Evolutionary conservation across 2,888 invertebrate genomes (phyloP), one percentile per base, ranked within the genome.

Genomic region (Temnothorax rugatulus): DNA sequence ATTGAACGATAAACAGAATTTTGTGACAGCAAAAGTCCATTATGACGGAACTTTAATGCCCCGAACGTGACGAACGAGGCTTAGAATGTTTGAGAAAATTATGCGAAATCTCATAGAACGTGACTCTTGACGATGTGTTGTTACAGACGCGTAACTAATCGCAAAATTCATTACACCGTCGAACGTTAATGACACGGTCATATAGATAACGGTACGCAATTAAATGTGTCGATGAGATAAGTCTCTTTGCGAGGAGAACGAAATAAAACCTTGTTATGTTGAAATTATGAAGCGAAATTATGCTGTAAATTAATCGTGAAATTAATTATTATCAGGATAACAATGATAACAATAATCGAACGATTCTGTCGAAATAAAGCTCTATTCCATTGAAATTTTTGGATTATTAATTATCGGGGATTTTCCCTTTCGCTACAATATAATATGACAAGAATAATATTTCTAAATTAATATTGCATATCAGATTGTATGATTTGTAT

Each of bases 211-310:
- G 21, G 52, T n/a, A 52, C 13, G 18, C 11, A 41, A 57, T 57
- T 73, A 73, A 73, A 73, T 57, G 5, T 71, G 38, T 41, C 54
- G 2, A 52, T 50, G 47, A 25, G 68, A 68, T 54, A 71, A 57
- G 21, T 54, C 8, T 50, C 8, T 52, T 38, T 38, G 15, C 25
- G 15, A 4, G 18, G 29, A 50, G 15, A 54, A n/a, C n/a, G 34
- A 54, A 38, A 57, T 54, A 38, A 54, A 73, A 25, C 4, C 15
- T 15, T 71, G 5, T 54, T 52, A n/a, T 13, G 7, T 71, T 15
- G 41, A 54, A 69, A 38, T 54, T 71, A 21, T 7, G 1, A 21
- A n/a, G 50, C n/a, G n/a, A n/a, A n/a, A n/a, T n/a, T n/a, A n/a
- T n/a, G n/a, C 54, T 9, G 47, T 5, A 5, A 54, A 73, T 73